Conservation (phyloP, 1,140 invertebrate genomes). For the Aradophagus sp. region DNA sequence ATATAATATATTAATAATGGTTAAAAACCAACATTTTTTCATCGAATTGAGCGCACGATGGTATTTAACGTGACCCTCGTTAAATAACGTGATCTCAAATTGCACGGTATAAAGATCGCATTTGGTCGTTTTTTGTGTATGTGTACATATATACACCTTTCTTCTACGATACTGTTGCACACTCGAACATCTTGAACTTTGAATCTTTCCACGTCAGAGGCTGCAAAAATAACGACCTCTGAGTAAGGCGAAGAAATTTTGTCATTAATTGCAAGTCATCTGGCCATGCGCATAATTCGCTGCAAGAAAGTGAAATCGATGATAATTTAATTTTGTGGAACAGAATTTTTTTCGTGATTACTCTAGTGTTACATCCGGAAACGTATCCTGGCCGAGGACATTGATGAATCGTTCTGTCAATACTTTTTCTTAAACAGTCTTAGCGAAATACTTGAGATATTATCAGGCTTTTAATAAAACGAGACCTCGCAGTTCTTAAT, state of each 20-base stretch:
- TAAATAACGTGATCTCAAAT: slow-evolving; percentile 45
- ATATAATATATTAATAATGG: no score
- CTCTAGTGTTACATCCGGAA: no score
- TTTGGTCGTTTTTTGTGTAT: slow-evolving; percentile 42
- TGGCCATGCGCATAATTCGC: slow-evolving; percentile 12
- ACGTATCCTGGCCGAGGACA: no score
- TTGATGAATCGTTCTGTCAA: no score
- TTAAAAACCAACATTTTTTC: slow-evolving; percentile 27
- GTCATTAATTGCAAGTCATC: slow-evolving; percentile 50
- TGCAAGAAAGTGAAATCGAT: slow-evolving; percentile 12
- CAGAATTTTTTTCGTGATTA: slow-evolving; percentile 1
- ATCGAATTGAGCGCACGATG: slow-evolving; percentile 15
- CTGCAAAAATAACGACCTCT: slow-evolving; percentile 42
- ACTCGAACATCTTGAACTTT: slow-evolving; percentile 54
- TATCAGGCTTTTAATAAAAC: no score
- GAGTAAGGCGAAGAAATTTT: slow-evolving; percentile 32
- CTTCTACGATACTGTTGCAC: slow-evolving; percentile 52
- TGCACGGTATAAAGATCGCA: slow-evolving; percentile 54
- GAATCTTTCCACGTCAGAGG: slow-evolving; percentile 51
- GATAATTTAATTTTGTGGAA: no score
- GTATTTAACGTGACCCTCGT: slow-evolving; percentile 38
- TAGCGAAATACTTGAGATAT: no score
- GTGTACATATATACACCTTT: slow-evolving; percentile 44
- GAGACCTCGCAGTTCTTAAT: no score
- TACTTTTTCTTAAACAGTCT: no score